Conservation (phyloP, 2,113 vertebrate species). For the Semicossyphus pulcher region DNA sequence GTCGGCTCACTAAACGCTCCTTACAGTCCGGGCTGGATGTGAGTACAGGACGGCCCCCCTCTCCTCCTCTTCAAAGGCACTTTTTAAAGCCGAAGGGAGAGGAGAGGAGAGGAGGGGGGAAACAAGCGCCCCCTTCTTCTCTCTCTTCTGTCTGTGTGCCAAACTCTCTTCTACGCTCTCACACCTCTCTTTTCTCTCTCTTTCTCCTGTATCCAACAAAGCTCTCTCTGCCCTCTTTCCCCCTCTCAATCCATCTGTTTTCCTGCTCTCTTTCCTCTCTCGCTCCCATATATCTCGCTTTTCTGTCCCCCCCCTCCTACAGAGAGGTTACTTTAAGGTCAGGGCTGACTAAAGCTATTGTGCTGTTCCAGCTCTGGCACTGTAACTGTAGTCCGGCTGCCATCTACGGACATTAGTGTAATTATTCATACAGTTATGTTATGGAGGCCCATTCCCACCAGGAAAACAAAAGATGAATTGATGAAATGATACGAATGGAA, state of each 20-base stretch:
- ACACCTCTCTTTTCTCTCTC: conserved; percentile 26
- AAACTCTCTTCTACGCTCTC: background rate
- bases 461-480: background rate
- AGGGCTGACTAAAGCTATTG: conserved; percentile 41
- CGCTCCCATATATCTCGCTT: conserved; percentile 19
- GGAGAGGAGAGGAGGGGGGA: conserved; percentile 17
- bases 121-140: conserved; percentile 45
- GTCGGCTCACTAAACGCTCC: conserved; percentile 39
- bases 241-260: conserved; percentile 32
- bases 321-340: conserved; percentile 49
- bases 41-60: conserved; percentile 29
- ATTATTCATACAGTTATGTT: conserved; percentile 12
- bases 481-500: background rate
- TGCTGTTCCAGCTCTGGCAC: conserved; percentile 7
- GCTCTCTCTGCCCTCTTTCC: background rate
- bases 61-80: conserved; percentile 46
- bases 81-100: conserved; percentile 38
- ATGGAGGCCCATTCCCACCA: background rate
- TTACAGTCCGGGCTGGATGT: conserved; percentile 31
- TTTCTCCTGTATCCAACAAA: background rate
- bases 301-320: conserved; percentile 17
- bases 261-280: conserved; percentile 24
- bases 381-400: conserved; percentile 11
- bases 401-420: conserved; percentile 16
- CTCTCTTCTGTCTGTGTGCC: conserved; percentile 19